Evolutionary conservation across 2,113 vertebrate species (phyloP).

Genomic region (Phalacrocorax carbo): DNA sequence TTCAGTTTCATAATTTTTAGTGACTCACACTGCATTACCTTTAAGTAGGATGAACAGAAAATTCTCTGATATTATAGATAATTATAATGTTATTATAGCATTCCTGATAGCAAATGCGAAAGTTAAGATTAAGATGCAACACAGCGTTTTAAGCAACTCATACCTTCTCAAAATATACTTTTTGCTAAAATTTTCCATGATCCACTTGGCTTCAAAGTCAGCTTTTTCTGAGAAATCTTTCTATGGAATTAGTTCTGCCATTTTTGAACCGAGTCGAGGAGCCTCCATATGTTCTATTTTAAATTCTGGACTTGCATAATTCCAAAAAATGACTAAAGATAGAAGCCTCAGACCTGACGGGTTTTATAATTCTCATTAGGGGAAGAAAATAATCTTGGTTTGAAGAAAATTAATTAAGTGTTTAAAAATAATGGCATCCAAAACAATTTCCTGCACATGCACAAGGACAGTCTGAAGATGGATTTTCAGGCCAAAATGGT

Average conservation of each 20-base stretch:
- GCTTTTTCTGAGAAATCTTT: constrained; percentile 45
- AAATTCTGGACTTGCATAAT: constrained; percentile 52
- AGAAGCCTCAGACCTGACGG: constrained; percentile 29
- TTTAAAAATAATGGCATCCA: constrained; percentile 20
- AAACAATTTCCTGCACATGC: neutral
- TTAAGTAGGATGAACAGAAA: constrained; percentile 67
- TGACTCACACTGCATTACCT: constrained; percentile 69
- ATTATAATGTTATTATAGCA: constrained; percentile 68
- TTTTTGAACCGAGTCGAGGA: constrained; percentile 50
- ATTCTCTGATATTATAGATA: constrained; percentile 69
- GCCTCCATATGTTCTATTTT: constrained; percentile 50
- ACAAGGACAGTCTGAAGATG: neutral
- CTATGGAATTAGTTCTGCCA: constrained; percentile 60
- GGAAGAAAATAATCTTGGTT: constrained; percentile 32
- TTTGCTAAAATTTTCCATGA: constrained; percentile 58
- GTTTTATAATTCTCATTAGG: constrained; percentile 50
- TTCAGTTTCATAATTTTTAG: constrained; percentile 68
- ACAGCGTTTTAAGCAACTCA: constrained; percentile 27
- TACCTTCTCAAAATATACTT: constrained; percentile 52
- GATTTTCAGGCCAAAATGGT: neutral
- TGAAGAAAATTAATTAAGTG: constrained; percentile 33
- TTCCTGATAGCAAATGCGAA: constrained; percentile 52
- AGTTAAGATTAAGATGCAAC: constrained; percentile 53
- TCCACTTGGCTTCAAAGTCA: constrained; percentile 47
- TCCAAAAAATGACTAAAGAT: constrained; percentile 44